Percentiles rank a stretch among this genome's conserved stretches.
These are phyloP conservation scores for Caenorhabditis parvicauda DNA, from an alignment of 2,888 invertebrate genomes.

Conservation along the genomic window DNA sequence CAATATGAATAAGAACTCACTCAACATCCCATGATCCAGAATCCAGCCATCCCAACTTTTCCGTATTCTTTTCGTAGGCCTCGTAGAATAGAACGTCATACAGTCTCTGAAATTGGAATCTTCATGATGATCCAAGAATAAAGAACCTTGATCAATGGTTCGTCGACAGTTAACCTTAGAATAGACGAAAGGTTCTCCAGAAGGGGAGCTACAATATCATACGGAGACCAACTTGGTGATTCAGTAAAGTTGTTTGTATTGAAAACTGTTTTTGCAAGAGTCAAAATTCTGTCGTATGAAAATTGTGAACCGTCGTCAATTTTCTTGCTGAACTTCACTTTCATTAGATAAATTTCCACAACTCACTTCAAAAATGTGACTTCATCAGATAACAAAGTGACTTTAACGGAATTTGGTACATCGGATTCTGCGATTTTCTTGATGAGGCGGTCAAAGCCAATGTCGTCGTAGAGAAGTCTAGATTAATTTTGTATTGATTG, in stretches of 20 bases:
- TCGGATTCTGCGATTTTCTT: slow-evolving; percentile 15
- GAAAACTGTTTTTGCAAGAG: slow-evolving; percentile 18
- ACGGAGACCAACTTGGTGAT: slow-evolving; percentile 16
- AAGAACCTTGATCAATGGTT: slow-evolving; percentile 8
- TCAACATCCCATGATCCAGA: slow-evolving; percentile 9
- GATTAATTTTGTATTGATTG: neutral
- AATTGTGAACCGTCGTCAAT: slow-evolving; percentile 4
- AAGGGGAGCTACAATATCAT: slow-evolving; percentile 12
- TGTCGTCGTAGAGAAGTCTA: slow-evolving; percentile 29
- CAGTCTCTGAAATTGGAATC: slow-evolving; percentile 9
- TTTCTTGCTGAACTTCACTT: slow-evolving; percentile 16
- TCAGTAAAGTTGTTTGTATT: slow-evolving; percentile 6
- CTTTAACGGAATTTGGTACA: slow-evolving; percentile 13
- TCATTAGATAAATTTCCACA: neutral
- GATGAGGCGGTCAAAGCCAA: slow-evolving; percentile 22
- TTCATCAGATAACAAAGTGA: slow-evolving; percentile 25
- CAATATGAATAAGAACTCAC: slow-evolving; percentile 2
- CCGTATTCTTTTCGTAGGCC: slow-evolving; percentile 12
- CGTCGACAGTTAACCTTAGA: slow-evolving; percentile 14
- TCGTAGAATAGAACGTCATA: slow-evolving; percentile 17
- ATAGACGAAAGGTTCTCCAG: slow-evolving; percentile 13
- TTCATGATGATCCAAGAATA: neutral
- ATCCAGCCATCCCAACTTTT: slow-evolving; percentile 11
- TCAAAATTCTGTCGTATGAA: slow-evolving; percentile 20
- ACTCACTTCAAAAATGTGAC: slow-evolving; percentile 18